Percentiles rank a stretch among this genome's conserved stretches.
Conservation (phyloP, 2,888 invertebrate genomes). For the Hirtodrosophila trivittata region DNA sequence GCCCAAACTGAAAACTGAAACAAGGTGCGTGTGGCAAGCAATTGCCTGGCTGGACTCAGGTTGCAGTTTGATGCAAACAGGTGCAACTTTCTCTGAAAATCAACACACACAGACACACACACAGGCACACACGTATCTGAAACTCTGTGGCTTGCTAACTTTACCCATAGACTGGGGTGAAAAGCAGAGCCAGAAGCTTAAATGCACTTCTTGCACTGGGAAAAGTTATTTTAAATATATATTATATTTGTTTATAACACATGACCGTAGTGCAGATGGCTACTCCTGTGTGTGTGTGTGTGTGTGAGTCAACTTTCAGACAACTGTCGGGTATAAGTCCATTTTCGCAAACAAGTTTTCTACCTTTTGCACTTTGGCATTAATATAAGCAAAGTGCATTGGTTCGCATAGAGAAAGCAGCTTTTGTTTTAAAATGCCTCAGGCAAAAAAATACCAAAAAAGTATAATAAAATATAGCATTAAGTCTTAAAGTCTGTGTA, state of each 20-base stretch:
- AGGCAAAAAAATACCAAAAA: not conserved
- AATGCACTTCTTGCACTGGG: conserved; percentile 60
- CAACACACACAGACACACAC: conserved; percentile 4
- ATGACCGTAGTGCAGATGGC: conserved; percentile 12
- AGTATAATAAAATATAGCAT: not conserved
- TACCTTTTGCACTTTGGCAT: conserved; percentile 58
- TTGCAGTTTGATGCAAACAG: conserved; percentile 67
- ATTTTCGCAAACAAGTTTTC: conserved; percentile 61
- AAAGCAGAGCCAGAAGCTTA: conserved; percentile 48
- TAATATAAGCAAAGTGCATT: conserved; percentile 65
- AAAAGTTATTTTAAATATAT: conserved; percentile 56
- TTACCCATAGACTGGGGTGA: conserved; percentile 28
- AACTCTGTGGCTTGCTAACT: conserved; percentile 51
- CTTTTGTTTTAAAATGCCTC: conserved; percentile 51
- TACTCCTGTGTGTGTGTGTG: conserved; percentile 15
- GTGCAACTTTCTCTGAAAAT: conserved; percentile 54
- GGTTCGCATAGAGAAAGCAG: conserved; percentile 50
- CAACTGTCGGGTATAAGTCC: conserved; percentile 65
- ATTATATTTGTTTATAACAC: conserved; percentile 56
- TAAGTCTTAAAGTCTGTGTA: conserved; percentile 5
- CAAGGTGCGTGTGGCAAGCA: conserved; percentile 41
- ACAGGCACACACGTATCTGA: not conserved
- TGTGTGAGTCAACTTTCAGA: conserved; percentile 64
- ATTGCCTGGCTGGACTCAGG: conserved; percentile 32
- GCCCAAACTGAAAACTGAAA: conserved; percentile 26